These are phyloP conservation scores for Felis catus DNA, from an alignment of 2,113 vertebrate species.

Conservation along the genomic window DNA sequence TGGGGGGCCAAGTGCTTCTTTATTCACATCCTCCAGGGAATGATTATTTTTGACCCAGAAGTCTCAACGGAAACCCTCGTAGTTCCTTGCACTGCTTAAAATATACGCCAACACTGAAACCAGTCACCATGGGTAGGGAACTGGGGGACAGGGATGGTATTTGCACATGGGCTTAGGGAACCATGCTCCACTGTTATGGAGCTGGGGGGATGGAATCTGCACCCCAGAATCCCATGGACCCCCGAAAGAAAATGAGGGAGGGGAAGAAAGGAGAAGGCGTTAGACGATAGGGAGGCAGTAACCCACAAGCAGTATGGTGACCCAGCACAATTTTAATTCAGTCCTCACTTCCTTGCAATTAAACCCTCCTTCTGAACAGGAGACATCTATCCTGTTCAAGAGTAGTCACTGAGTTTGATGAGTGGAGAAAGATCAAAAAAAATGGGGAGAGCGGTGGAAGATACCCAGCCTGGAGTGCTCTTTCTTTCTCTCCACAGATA, in stretches of 20 bases:
- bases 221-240: neutral
- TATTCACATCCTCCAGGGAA: neutral
- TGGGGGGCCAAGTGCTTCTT: neutral
- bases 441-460: too few relatives aligned
- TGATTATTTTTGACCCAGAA: conserved; percentile 36
- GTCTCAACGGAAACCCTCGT: neutral
- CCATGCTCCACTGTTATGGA: neutral
- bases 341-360: neutral
- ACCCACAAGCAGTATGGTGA: neutral
- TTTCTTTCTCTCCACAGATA: neutral
- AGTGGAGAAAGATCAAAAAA: neutral
- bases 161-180: neutral
- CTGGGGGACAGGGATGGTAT: neutral
- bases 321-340: neutral
- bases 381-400: neutral
- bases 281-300: neutral
- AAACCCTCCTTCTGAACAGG: neutral
- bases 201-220: neutral
- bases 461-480: neutral
- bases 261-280: neutral
- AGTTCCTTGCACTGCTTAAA: neutral
- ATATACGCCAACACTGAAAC: neutral
- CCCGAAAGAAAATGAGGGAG: neutral
- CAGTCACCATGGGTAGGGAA: neutral
- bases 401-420: neutral